Conservation (phyloP, 2,888 invertebrate genomes). For the Cryptophagus acutangulus region DNA sequence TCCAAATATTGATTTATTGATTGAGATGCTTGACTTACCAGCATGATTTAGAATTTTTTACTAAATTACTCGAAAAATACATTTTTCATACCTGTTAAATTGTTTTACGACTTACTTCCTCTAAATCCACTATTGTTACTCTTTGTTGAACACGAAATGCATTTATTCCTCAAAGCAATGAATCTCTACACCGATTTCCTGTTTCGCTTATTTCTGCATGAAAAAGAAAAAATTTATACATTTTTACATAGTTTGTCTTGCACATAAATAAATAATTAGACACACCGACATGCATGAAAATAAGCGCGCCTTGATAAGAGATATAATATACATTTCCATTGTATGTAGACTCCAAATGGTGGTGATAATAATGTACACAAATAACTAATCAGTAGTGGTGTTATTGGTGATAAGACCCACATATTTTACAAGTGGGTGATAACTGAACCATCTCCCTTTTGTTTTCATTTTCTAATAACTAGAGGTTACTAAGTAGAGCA, state of each 20-base stretch:
- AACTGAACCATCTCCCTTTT: not conserved
- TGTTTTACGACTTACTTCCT: conserved; percentile 1
- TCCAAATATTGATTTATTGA: not conserved
- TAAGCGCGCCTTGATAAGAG: conserved; percentile 36
- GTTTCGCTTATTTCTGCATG: not conserved
- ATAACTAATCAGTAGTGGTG: conserved; percentile 38
- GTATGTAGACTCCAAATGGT: conserved; percentile 37
- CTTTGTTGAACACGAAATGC: conserved; percentile 1
- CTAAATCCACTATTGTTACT: not conserved
- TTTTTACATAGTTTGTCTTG: too few species aligned
- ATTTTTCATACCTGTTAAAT: not conserved
- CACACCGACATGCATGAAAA: conserved; percentile 37
- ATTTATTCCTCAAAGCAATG: not conserved
- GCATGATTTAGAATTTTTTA: too few species aligned
- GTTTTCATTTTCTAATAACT: conserved; percentile 1
- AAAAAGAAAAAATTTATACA: too few species aligned
- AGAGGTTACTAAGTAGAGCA: too few species aligned
- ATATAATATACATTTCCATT: conserved; percentile 37
- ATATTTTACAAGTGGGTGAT: conserved; percentile 21
- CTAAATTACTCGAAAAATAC: too few species aligned
- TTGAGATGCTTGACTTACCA: not conserved
- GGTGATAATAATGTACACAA: conserved; percentile 39
- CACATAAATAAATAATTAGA: too few species aligned
- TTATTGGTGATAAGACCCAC: conserved; percentile 40
- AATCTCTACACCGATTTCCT: too few species aligned